These are phyloP conservation scores for Hemicordylus capensis DNA, from an alignment of 2,113 vertebrate genomes.

Conservation along the genomic window DNA sequence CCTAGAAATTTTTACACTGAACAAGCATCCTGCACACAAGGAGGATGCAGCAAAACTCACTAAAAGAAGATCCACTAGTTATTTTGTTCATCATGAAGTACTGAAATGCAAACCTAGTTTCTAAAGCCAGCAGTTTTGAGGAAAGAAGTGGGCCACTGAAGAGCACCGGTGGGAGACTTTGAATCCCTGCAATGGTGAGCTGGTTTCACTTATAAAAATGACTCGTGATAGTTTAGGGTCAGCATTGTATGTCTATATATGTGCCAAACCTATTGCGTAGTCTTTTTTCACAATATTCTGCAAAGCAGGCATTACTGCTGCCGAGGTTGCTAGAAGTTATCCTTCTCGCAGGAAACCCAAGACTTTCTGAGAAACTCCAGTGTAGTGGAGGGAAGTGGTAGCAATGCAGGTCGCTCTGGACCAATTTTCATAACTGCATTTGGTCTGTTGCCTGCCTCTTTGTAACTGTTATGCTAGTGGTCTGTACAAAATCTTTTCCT, in stretches of 20 bases:
- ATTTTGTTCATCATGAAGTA: not conserved
- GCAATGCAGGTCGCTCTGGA: not conserved
- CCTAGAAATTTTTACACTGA: not conserved
- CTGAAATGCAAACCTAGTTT: not conserved
- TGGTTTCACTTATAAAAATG: not conserved
- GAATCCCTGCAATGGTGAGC: not conserved
- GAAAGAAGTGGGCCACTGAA: not conserved
- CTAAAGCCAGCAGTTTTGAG: not conserved
- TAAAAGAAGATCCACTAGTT: not conserved
- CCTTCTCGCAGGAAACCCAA: not conserved
- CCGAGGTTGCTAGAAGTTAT: not conserved
- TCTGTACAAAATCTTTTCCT: not conserved
- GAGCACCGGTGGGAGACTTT: not conserved
- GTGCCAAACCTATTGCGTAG: not conserved
- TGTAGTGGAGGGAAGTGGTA: not conserved
- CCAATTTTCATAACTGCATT: not conserved
- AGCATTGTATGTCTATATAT: not conserved
- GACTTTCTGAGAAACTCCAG: not conserved
- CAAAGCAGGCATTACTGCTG: not conserved
- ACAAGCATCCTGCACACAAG: not conserved
- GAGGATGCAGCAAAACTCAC: too few species aligned
- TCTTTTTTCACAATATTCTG: not conserved
- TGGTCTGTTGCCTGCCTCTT: not conserved
- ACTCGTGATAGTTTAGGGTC: not conserved
- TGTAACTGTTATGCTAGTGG: not conserved